Base-by-base conservation (phyloP, 2,888 invertebrate genomes). In the Phoenoteleia sp. region DNA sequence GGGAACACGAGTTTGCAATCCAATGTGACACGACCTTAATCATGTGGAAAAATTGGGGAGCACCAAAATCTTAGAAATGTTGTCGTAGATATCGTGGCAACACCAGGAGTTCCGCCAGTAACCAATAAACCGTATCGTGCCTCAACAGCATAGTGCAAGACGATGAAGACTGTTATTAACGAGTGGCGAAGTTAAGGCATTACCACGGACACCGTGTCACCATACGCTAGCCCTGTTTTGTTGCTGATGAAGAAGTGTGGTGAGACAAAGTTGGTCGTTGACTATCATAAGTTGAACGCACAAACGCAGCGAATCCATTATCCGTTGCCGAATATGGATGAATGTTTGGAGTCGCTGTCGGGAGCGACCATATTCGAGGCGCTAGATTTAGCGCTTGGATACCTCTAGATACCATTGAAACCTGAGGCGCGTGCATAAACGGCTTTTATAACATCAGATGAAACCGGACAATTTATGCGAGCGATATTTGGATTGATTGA, bases 221-320 rank as follows among this genome's bases (percentile, higher is more conserved):
- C 75, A 7, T 87, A 69, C n/a, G 75, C 85, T 3, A 83, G 76
- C 23, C 86, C 86, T 2, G 85, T 72, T 2, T 33, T 87, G 4
- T 15, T 84, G 13, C 69, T 86, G 0, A 56, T 45, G 0, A 86
- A 86, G 17, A 81, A 82, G n/a, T 62, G 21, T 11, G 81, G 86
- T 3, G 80, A 82, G 13, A 60, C 79, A 1, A 80, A 84, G 6
- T 27, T 86, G 9, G 87, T 79, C 7, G 71, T 82, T 3, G 86
- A 87, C 29, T 87, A 86, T 23, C 69, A 79, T 17, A 21, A 64
- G 7, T 56, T 75, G 6, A 86, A 86, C 25, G 69, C 71, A 0
- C 77, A 75, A 7, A 84, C 81, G 2, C 74, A 81, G 17, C 39
- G 71, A 13, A 75, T 81, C 3, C 39, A 39, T n/a, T 39, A 39